phyloP scores from a whole-genome alignment of 2,113 vertebrate genomes.

The Oophaga pumilio region DNA sequence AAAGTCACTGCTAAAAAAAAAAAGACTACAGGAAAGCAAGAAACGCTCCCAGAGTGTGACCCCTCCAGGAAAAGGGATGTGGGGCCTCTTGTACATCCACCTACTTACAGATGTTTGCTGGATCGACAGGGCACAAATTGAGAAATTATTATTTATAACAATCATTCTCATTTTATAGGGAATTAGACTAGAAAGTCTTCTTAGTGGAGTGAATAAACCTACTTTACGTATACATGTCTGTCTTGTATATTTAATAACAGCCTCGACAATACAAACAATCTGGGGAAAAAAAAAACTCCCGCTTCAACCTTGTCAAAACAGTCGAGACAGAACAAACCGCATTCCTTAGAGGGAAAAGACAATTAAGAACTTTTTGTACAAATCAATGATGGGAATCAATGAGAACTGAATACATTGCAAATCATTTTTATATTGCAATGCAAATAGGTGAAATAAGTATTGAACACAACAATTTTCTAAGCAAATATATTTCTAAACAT shows the following conservation, averaged over 20 bases:
- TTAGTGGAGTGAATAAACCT: background rate
- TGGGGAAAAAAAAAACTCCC: background rate
- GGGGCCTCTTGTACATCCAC: background rate
- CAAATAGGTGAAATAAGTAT: too few relatives aligned
- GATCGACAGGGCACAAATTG: background rate
- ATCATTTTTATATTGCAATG: too few relatives aligned
- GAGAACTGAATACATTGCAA: too few relatives aligned
- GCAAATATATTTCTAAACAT: too few relatives aligned
- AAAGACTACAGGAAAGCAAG: background rate
- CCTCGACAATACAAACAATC: background rate
- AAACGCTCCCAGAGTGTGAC: background rate
- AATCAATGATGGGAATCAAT: conserved; percentile 38
- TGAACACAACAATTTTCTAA: too few relatives aligned
- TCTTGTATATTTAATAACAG: background rate
- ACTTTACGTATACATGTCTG: background rate
- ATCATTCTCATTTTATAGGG: background rate
- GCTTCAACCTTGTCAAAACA: background rate
- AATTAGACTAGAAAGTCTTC: background rate
- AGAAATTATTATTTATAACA: background rate
- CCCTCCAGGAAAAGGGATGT: background rate
- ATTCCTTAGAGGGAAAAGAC: conserved; percentile 33
- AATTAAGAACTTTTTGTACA: conserved; percentile 17
- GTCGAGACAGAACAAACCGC: background rate
- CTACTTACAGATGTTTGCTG: background rate
- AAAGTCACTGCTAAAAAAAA: background rate